phyloP scores from a whole-genome alignment of 2,888 invertebrate species.

The Disparrhopalites patrizii region DNA sequence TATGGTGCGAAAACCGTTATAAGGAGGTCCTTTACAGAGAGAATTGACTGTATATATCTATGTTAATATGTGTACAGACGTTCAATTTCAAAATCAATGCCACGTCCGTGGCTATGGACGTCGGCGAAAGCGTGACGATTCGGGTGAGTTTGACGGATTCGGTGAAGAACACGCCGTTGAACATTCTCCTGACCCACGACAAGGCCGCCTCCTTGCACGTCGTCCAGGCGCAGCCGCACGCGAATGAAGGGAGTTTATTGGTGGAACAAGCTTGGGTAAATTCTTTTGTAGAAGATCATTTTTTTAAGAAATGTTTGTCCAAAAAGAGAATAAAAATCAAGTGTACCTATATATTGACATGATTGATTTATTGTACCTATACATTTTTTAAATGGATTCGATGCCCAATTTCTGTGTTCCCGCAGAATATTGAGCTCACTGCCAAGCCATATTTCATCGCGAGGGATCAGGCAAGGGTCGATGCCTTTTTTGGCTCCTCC shows the following conservation, averaged over 20 bases:
- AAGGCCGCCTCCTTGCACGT: conserved; percentile 24
- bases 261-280: conserved; percentile 6
- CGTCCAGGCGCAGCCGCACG: neutral
- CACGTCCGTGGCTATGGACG: conserved; percentile 10
- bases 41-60: neutral
- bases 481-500: conserved; percentile 37
- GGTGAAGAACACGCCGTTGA: conserved; percentile 27
- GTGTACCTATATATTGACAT: no score
- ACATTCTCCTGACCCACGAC: conserved; percentile 29
- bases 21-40: no score
- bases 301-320: no score
- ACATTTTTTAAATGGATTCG: neutral
- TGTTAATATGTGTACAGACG: neutral
- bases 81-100: conserved; percentile 13
- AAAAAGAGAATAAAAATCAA: no score
- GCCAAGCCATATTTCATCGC: conserved; percentile 2
- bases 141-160: conserved; percentile 23
- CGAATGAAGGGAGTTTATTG: conserved; percentile 5
- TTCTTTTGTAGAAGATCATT: no score
- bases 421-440: neutral
- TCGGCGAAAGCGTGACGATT: conserved; percentile 22
- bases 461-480: conserved; percentile 16
- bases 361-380: no score
- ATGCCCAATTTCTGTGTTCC: neutral
- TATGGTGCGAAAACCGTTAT: no score